These are phyloP conservation scores for Brachyrhaphis roseni DNA, from an alignment of 2,797 vertebrate species.

Conservation along the genomic window DNA sequence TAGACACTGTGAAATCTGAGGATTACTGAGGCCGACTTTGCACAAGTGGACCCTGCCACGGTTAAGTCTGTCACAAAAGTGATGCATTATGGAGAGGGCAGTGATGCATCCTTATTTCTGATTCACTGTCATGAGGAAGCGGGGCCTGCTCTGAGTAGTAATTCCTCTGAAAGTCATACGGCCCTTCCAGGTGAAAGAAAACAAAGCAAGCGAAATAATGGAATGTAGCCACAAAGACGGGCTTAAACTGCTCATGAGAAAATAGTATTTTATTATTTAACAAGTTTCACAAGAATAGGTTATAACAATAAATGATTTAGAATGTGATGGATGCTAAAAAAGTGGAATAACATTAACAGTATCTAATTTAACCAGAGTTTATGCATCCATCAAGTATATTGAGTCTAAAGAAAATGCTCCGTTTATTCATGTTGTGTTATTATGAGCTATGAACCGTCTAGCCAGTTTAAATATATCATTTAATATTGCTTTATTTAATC, in stretches of 20 bases:
- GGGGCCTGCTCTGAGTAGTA: conserved; percentile 5
- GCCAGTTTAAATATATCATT: background rate
- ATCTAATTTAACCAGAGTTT: background rate
- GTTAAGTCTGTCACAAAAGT: conserved; percentile 52
- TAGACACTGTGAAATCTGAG: conserved; percentile 43
- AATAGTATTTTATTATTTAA: background rate
- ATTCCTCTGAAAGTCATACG: conserved; percentile 1
- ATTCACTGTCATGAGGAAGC: conserved; percentile 19
- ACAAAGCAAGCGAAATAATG: background rate
- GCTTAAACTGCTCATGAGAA: background rate
- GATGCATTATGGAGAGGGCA: conserved; percentile 2
- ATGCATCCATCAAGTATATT: background rate
- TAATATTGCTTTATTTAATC: background rate
- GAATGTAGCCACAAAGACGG: background rate
- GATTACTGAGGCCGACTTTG: conserved; percentile 62
- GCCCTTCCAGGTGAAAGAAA: conserved; percentile 21
- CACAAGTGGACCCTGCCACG: conserved; percentile 49
- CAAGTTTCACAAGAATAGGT: background rate
- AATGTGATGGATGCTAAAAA: background rate
- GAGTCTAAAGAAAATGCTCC: background rate
- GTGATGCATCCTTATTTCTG: conserved; percentile 10
- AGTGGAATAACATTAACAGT: background rate
- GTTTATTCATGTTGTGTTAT: background rate
- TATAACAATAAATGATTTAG: background rate
- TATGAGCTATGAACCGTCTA: background rate